Percentiles rank a stretch among this genome's conserved stretches.
Evolutionary conservation across 2,113 vertebrate species (phyloP).

Genomic region (Sander lucioperca): DNA sequence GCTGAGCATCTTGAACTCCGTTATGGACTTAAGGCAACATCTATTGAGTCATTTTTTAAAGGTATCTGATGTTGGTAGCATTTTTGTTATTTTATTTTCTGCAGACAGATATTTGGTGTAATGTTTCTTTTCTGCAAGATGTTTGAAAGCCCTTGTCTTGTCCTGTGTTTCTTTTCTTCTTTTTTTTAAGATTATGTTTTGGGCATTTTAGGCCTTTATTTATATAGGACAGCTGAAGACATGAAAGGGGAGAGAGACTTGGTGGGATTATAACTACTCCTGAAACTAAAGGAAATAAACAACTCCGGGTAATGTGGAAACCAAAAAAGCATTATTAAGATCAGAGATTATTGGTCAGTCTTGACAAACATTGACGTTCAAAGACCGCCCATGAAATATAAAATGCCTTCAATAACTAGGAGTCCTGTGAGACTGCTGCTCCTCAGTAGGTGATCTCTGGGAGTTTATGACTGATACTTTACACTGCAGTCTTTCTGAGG

Average conservation of each 20-base stretch:
- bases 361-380: background rate
- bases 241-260: background rate
- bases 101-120: background rate
- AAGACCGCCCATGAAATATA: background rate
- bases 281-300: background rate
- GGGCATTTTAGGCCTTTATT: too few relatives aligned
- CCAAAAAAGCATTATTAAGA: too few relatives aligned
- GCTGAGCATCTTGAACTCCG: slow-evolving; percentile 17
- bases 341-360: background rate
- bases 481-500: background rate
- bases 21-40: slow-evolving; percentile 26
- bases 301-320: background rate
- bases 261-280: background rate
- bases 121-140: background rate
- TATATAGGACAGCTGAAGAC: too few relatives aligned
- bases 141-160: background rate
- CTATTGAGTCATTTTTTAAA: background rate
- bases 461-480: background rate
- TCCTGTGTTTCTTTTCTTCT: too few relatives aligned
- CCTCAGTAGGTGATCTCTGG: background rate
- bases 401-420: background rate
- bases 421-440: background rate
- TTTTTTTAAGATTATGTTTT: too few relatives aligned
- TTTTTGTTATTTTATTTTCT: slow-evolving; percentile 3
- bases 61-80: background rate